Base-by-base conservation (phyloP, 2,113 vertebrate species). In the Holacanthus passer region DNA sequence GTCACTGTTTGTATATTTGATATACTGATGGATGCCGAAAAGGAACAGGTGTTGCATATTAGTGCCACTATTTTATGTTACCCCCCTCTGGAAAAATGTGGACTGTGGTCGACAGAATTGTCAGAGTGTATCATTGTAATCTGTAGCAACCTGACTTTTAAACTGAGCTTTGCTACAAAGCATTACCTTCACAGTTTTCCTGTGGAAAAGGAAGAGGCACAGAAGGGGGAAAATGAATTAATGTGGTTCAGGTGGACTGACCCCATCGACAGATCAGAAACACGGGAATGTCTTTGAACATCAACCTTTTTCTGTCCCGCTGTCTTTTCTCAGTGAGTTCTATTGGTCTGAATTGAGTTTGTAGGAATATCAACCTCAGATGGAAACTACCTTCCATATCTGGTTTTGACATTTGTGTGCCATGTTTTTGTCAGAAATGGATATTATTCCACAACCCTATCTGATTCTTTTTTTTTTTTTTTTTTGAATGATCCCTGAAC, bases 31-130 rank as follows among this genome's bases (percentile, higher is more conserved):
- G 93, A 86, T 78, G 55, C 75, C 81, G 83, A 88, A 87, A 82
- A 90, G 89, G 88, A 96, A 90, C 94, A 96, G 93, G 92, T 95
- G 92, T 88, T 91, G 56, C 80, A 8, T 79, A 85, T 95, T 95
- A 93, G 83, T 86, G 93, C 89, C 88, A 91, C 88, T 86, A 31
- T 84, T 81, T 92, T 84, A 69, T 79, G 60, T 56, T 20, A 19
- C 45, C n/a, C 63, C 59, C 35, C 12, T 6, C 27, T 8, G 7
- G 5, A 48, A 86, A 90, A 58, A 90, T 87, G 62, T 52, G 52
- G 75, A 81, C 35, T 73, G 81, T 66, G 86, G 77, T 88, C 77
- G 85, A 77, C 90, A 90, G 77, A 86, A 83, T 89, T 92, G 85
- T 94, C 92, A 92, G 73, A 84, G 81, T 77, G 64, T 83, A 88